Base-by-base conservation (phyloP, 1,140 invertebrate species). In the Aphaenogaster floridana region DNA sequence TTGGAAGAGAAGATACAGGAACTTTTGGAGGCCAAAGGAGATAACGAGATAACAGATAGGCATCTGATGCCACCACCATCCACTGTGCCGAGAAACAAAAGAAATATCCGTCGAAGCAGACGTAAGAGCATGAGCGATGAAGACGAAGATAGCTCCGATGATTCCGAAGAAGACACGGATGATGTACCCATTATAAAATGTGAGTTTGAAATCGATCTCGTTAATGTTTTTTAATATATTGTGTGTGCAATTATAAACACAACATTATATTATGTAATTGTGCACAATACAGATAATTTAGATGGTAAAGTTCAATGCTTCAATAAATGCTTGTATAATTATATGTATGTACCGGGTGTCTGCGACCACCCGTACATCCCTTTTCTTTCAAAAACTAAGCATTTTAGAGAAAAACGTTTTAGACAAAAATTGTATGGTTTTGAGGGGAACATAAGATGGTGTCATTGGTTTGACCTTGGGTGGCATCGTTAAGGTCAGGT, bases 1-100 rank as follows among this genome's bases (percentile, higher is more conserved):
- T 81, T 96, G 13, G 95, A 95, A 79, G 93, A 94, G 77, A 95
- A 95, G 59, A 93, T 95, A 15, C 90, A 95, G 59, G 92, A 95
- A 64, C 83, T 95, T 8, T 69, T 95, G 3, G 92, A 94, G 9
- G 2, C 7, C 4, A 57, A 66, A 13, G 81, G 85, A 17, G 90
- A 94, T 13, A 85, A 93, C 17, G 71, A 83, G 8, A 17, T 91
- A 1, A 79, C 84, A 7, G 93, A 95, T 76, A 89, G 42, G 15
- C 72, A 91, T 42, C 87, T 89, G 21, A 95, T 95, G 94, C 94
- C 95, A 77, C 95, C 95, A 7, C 95, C 93, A 5, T 83, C 79
- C 15, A 74, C n/a, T 1, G 81, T 79, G 3, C 76, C 86, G 13
- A 86, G 61, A 36, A 63, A n/a, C 2, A 85, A 17, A 48, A 79